Evolutionary conservation across 2,797 vertebrate species (phyloP), one percentile per base, ranked within the genome.

Genomic region (Hephaestus fuliginosus): DNA sequence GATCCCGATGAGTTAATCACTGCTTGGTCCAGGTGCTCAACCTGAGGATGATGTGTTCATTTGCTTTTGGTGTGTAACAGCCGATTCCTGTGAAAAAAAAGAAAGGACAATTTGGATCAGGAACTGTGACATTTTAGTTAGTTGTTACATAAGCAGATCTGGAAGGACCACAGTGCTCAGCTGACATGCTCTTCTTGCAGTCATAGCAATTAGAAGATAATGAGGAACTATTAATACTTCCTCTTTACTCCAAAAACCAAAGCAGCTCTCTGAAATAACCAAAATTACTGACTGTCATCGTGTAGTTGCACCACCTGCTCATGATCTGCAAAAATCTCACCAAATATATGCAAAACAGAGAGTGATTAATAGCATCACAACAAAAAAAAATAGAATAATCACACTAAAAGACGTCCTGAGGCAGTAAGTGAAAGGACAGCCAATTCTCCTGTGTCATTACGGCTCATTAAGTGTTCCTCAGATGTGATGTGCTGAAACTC

Each of bases 11-110:
- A 65, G 2, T 70, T 22, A 3, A 9, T 77, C 66, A 30, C 33
- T 82, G 61, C 53, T 71, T 43, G 22, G 62, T 10, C 91, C 87
- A 89, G 9, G 58, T 89, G 71, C 80, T 93, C 81, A 92, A 91
- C 70, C 83, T 91, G 1, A 95, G 88, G 70, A 95, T n/a, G 58
- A 95, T 89, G 66, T 93, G 87, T 58, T 95, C 91, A 4, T 92
- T 61, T 36, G 43, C 77, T 81, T 76, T 67, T 1, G 86, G 92
- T 66, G 3, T 82, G 82, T 94, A 94, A 81, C 94, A 95, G 80
- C 91, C 88, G 1, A 94, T 74, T 74, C 92, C 92, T 95, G 89
- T 64, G 43, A 33, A 33, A 33, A 70, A 43, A 71, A 67, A 11
- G 63, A 71, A 67, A 11, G 63, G 41, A 77, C 36, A 41, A 11